Evolutionary conservation across 2,113 vertebrate species (phyloP).

Genomic region (Uria lomvia): DNA sequence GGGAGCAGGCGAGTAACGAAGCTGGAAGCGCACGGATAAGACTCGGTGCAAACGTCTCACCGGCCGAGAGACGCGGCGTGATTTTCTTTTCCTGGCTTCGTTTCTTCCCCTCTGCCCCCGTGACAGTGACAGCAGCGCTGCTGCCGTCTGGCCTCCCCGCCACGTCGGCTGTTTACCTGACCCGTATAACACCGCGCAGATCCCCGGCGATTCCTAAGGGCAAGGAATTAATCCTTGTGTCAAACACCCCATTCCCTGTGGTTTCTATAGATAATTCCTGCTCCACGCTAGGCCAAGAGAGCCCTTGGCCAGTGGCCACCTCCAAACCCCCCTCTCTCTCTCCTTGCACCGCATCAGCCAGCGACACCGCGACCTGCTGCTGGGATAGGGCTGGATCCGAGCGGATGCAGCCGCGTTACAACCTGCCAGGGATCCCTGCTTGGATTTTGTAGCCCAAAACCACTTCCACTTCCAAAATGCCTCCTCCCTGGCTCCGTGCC

Average conservation of each 20-base stretch:
- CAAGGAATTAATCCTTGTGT: neutral
- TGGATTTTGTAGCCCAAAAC: neutral
- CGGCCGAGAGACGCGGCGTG: neutral
- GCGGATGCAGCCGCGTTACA: fast-evolving
- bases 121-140: neutral
- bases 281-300: neutral
- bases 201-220: neutral
- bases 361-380: neutral
- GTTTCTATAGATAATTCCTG: neutral
- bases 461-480: neutral
- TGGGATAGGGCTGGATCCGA: neutral
- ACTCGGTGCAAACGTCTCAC: fast-evolving
- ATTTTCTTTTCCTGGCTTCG: neutral
- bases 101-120: neutral
- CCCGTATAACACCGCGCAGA: fast-evolving
- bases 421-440: neutral
- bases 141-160: neutral
- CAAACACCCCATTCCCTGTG: neutral
- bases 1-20: neutral
- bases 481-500: neutral
- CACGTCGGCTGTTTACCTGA: neutral
- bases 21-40: neutral
- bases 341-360: fast-evolving
- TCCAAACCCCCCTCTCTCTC: neutral
- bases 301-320: neutral